These are phyloP conservation scores for Himantopus leucocephalus DNA, from an alignment of 2,113 vertebrate species.

Conservation along the genomic window DNA sequence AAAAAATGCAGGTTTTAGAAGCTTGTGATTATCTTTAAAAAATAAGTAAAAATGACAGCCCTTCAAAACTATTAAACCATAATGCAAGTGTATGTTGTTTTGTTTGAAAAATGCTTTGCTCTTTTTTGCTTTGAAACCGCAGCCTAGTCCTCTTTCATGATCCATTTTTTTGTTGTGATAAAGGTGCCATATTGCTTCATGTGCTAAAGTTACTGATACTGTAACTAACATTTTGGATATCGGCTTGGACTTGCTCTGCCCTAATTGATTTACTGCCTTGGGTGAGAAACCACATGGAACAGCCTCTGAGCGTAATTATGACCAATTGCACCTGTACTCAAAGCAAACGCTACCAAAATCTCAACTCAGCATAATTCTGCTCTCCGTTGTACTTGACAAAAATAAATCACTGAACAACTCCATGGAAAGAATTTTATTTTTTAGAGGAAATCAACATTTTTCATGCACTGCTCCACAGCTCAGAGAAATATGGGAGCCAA, in stretches of 20 bases:
- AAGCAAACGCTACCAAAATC: constrained; percentile 56
- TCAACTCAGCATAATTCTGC: constrained; percentile 62
- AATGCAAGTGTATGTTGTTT: background rate
- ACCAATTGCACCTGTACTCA: constrained; percentile 68
- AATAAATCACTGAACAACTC: constrained; percentile 53
- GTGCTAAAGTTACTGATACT: constrained; percentile 14
- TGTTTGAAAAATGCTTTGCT: background rate
- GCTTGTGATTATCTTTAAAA: background rate
- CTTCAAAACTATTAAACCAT: background rate
- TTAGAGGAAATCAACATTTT: constrained; percentile 50
- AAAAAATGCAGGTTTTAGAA: background rate
- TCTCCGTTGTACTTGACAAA: constrained; percentile 45
- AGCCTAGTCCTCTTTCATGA: constrained; percentile 11
- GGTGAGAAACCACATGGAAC: constrained; percentile 65
- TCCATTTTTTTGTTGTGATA: background rate
- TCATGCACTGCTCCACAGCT: constrained; percentile 6
- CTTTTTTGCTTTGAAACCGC: constrained; percentile 19
- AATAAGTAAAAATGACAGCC: background rate
- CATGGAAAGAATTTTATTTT: constrained; percentile 47
- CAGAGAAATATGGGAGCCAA: background rate
- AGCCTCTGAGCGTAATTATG: constrained; percentile 57
- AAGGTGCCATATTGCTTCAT: background rate
- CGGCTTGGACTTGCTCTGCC: constrained; percentile 35
- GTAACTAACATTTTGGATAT: constrained; percentile 43
- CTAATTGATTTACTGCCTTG: constrained; percentile 70